Percentiles rank a stretch among this genome's conserved stretches.
These are phyloP conservation scores for Nomia melanderi DNA, from an alignment of 1,140 invertebrate genomes.

Conservation along the genomic window DNA sequence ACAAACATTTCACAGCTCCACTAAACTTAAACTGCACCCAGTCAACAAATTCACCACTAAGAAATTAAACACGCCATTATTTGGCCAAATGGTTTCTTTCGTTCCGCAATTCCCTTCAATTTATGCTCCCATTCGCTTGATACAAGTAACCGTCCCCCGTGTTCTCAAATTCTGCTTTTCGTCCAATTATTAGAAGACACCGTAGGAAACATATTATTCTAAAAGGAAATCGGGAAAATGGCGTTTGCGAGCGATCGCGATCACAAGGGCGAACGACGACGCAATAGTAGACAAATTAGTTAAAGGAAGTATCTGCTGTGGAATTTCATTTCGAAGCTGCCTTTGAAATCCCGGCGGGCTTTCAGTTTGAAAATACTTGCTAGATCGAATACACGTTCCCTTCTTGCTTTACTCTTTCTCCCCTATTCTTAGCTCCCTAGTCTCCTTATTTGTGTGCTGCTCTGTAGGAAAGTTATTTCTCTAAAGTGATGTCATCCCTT, in stretches of 20 bases:
- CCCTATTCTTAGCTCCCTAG: no score
- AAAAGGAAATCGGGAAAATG: constrained; percentile 6
- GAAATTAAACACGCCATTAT: background rate
- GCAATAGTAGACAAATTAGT: constrained; percentile 33
- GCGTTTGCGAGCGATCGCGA: constrained; percentile 13
- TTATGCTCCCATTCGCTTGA: background rate
- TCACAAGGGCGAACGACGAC: background rate
- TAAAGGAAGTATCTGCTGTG: constrained; percentile 4
- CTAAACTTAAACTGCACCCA: background rate
- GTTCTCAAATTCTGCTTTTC: background rate
- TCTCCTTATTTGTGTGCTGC: no score
- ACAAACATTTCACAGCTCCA: background rate
- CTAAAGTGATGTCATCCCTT: background rate
- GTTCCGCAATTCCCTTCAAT: background rate
- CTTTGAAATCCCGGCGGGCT: background rate
- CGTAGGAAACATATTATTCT: constrained; percentile 7
- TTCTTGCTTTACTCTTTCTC: background rate
- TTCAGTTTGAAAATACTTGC: constrained; percentile 26
- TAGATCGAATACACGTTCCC: constrained; percentile 5
- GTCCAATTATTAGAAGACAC: constrained; percentile 1
- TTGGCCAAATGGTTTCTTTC: background rate
- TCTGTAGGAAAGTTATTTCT: background rate
- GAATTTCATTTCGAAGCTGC: constrained; percentile 33
- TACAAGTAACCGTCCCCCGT: background rate
- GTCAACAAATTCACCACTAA: background rate